Base-by-base conservation (phyloP, 2,888 invertebrate genomes). In the Eugnorisma glareosa region DNA sequence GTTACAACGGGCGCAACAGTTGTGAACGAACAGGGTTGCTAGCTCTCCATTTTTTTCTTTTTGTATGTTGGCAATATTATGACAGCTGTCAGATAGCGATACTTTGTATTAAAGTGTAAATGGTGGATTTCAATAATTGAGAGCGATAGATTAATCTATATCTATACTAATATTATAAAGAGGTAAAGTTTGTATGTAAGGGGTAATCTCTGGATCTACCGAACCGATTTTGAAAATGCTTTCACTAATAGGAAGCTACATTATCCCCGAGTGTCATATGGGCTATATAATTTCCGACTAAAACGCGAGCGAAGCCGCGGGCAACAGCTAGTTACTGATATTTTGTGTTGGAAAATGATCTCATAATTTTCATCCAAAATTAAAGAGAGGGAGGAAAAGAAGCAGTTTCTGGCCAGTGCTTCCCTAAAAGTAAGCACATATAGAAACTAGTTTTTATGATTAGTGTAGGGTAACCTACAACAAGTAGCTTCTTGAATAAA, bases 1-100 rank as follows among this genome's bases (percentile, higher is more conserved):
- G 66, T 81, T 79, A 69, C 59, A 57, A 31, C 66, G n/a, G 13
- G 40, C 45, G 68, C 67, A 77, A 71, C 77, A 77, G 67, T 71
- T 67, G 61, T n/a, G 21, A 28, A 13, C 31, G 3, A 37, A 10
- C 45, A 81, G 71, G 81, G 78, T 54, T 81, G 48, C 7, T 31
- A n/a, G 48, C 13, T n/a, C 18, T 24, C 4, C 18, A 31, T 11
- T 13, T 1, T 4, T 11, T 15, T n/a, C 5, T 24, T 66, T 43
- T 11, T 68, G 6, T 43, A 0, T 10, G 7, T 24, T 24, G 24
- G 51, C 11, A 43, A n/a, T 43, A 43, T 70, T 31, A 10, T 31
- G 2, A 18, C 11, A 31, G 31, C 28, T 28, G 21, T 21, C 8
- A 37, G 21, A 57, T 28, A 57, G 1, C 15, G 2, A 57, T 57